Percentiles rank a stretch among this genome's conserved stretches.
Conservation (phyloP, 1,140 invertebrate species). For the Lepidurus apus region DNA sequence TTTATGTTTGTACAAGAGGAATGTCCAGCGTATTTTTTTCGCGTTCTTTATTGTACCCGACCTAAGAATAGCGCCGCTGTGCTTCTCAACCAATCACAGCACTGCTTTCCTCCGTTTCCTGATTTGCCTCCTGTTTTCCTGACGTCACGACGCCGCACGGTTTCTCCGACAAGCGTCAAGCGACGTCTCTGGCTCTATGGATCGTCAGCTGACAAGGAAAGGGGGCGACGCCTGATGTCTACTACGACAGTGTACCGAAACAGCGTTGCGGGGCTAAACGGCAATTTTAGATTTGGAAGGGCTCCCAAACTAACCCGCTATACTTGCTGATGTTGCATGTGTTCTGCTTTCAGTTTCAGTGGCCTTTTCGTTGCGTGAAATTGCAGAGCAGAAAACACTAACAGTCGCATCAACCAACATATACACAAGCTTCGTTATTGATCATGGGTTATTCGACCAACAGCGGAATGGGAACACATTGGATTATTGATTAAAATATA, state of each 20-base stretch:
- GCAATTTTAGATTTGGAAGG: constrained; percentile 19
- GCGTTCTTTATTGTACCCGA: no score
- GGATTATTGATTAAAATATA: constrained; percentile 11
- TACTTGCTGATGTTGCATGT: background rate
- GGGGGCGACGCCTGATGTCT: background rate
- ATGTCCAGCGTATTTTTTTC: no score
- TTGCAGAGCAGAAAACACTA: constrained; percentile 13
- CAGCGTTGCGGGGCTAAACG: background rate
- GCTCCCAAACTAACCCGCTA: background rate
- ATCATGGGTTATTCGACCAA: constrained; percentile 3
- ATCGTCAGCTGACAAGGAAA: background rate
- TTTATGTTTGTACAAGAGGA: no score
- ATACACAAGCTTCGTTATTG: background rate
- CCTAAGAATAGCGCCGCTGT: background rate
- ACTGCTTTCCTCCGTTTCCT: background rate
- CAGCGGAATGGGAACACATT: background rate
- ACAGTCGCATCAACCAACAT: background rate
- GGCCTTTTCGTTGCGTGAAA: background rate
- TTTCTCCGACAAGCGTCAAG: background rate
- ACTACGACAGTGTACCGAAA: background rate
- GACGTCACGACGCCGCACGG: background rate
- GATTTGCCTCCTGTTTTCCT: background rate
- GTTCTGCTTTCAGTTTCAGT: background rate
- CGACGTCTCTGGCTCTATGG: background rate
- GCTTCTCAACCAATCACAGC: background rate